Evolutionary conservation across 1,140 invertebrate genomes (phyloP).

Genomic region (Bombus difficillimus): DNA sequence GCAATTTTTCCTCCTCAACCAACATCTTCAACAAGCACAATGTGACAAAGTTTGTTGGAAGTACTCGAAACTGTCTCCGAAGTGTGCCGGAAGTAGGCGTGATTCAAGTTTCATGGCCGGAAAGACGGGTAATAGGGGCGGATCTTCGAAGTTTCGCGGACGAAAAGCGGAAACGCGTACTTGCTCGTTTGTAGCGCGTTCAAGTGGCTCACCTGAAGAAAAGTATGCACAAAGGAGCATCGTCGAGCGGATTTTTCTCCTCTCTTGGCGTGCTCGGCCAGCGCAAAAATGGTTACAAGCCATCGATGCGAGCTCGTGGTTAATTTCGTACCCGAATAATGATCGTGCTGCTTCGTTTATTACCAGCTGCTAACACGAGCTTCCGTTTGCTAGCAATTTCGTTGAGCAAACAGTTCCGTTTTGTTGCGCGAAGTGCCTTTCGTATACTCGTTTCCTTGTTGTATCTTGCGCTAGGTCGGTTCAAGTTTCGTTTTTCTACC

Average conservation of each 20-base stretch:
- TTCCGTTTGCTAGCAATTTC: conserved; percentile 28
- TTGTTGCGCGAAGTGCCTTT: neutral
- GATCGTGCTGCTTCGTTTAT: conserved; percentile 19
- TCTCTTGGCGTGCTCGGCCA: neutral
- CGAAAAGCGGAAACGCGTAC: conserved; percentile 14
- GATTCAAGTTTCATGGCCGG: conserved; percentile 38
- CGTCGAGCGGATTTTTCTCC: conserved; percentile 4
- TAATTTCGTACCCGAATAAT: conserved; percentile 43
- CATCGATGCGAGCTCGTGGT: conserved; percentile 40
- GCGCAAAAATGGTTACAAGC: neutral
- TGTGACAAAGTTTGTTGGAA: conserved; percentile 13
- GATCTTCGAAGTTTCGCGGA: conserved; percentile 34
- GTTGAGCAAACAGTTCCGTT: conserved; percentile 14
- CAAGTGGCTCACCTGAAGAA: conserved; percentile 29
- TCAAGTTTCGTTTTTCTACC: neutral
- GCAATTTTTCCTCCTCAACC: neutral
- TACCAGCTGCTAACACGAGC: neutral
- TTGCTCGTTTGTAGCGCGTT: conserved; percentile 26
- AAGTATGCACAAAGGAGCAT: conserved; percentile 43
- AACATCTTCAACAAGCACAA: neutral
- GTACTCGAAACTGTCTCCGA: conserved; percentile 33
- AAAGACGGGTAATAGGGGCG: conserved; percentile 26
- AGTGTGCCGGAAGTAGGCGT: conserved; percentile 26
- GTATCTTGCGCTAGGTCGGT: neutral
- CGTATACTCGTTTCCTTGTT: neutral